Base-by-base conservation (phyloP, 2,888 invertebrate species). In the Zele albiditarsus region DNA sequence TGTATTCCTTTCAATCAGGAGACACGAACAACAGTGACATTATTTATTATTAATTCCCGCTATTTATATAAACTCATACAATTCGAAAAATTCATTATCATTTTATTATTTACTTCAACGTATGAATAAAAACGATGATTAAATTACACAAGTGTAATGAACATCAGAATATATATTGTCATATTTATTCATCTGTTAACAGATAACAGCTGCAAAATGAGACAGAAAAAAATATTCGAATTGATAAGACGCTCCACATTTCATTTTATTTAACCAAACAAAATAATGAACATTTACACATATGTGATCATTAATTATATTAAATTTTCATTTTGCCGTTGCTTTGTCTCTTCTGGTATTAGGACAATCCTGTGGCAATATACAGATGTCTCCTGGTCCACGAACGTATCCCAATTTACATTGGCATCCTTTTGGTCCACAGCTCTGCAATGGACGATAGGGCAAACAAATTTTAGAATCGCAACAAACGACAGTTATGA, bases 101-200 rank as follows among this genome's bases (percentile, higher is more conserved):
- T 2, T 62, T 62, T 57, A 57, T 57, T 10, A 62, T 62, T 62
- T 62, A 62, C 31, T 16, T 31, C n/a, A n/a, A 62, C 46, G 46
- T 46, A n/a, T n/a, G n/a, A n/a, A 16, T 16, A 46, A 46, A 46
- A 46, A 46, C n/a, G 46, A 46, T n/a, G 5, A 46, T 46, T n/a
- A 16, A n/a, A n/a, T 46, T 16, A 14, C n/a, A 46, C 46, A 46
- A 46, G 4, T 46, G 46, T 4, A 46, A 46, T 46, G 46, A 16
- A 46, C n/a, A 46, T 46, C 1, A 16, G 16, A n/a, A 46, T 46
- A 46, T n/a, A 46, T n/a, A 46, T 46, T 16, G 4, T 4, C 16
- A 46, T 46, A n/a, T 46, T 46, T 46, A 46, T 46, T 46, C n/a
- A 46, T 16, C 16, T 46, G 46, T 46, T n/a, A 46, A 46, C 46